Base-by-base conservation (phyloP, 2,888 invertebrate species). In the Xylota segnis region DNA sequence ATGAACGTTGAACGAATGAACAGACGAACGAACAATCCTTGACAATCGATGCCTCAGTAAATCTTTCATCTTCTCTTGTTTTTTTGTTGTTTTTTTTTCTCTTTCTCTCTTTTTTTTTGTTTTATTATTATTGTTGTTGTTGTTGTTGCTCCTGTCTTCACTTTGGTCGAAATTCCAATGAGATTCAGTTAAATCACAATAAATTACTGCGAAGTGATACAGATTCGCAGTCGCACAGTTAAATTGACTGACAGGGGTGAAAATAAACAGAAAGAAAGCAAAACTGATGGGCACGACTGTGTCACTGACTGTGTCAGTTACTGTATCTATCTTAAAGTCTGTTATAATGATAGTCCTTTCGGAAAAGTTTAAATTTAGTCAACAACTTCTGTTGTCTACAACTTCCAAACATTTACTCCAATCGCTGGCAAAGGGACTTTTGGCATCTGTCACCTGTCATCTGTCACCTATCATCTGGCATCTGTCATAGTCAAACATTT, bases 181-280 rank as follows among this genome's bases (percentile, higher is more conserved):
- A 82, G 86, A 86, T 82, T 86, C 86, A 81, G 86, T 82, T 86
- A 86, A 86, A 86, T 86, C 86, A 82, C 86, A 82, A 86, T 86
- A 86, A 86, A 86, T 86, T 86, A 86, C 86, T 65, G 76, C 71
- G 86, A 76, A 86, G 86, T 86, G 86, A 86, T 86, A 86, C 76
- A 82, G 82, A 86, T 86, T 86, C 71, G 76, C 66, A 65, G 81
- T 61, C 82, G 59, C 52, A 56, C 72, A 86, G 86, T 77, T 63
- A 68, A 56, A 54, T 71, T 76, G 86, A 77, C 61, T 76, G 86
- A 82, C 86, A 86, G 76, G 66, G 86, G 56, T 72, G 72, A 18
- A 77, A 72, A 86, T 72, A 76, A 86, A 81, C 47, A 23, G 76
- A 50, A 47, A 63, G 63, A 34, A 70, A 66, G 29, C 43, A 27